Evolutionary conservation across 2,113 vertebrate genomes (phyloP).

Genomic region (Heterocephalus glaber): DNA sequence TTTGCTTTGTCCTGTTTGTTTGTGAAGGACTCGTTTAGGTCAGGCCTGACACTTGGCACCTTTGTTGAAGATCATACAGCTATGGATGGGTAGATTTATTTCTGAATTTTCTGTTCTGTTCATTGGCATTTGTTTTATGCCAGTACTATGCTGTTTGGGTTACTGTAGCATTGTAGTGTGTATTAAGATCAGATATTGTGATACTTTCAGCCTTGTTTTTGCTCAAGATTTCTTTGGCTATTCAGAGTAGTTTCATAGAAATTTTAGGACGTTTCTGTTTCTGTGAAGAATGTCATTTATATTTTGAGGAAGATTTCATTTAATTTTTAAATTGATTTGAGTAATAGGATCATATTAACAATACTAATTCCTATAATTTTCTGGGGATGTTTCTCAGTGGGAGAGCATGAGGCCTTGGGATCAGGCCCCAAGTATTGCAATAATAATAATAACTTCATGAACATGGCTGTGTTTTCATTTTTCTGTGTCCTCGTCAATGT

Average conservation of each 20-base stretch:
- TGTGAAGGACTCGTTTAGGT: too few species aligned
- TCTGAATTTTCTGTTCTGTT: not conserved
- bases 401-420: not conserved
- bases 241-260: not conserved
- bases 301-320: not conserved
- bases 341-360: not conserved
- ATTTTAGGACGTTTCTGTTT: not conserved
- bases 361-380: not conserved
- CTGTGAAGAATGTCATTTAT: not conserved
- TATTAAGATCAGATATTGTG: not conserved
- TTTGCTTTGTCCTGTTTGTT: too few species aligned
- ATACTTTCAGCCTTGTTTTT: not conserved
- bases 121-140: not conserved
- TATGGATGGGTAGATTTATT: not conserved
- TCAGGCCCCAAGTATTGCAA: not conserved
- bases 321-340: not conserved
- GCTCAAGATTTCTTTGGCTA: not conserved
- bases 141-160: not conserved
- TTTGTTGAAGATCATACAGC: not conserved
- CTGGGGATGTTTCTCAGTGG: not conserved
- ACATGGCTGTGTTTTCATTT: not conserved
- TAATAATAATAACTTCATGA: not conserved
- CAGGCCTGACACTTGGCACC: too few species aligned
- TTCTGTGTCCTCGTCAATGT: not conserved
- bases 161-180: not conserved